Evolutionary conservation across 2,888 invertebrate genomes (phyloP).

Genomic region (Eupsilia transversa): DNA sequence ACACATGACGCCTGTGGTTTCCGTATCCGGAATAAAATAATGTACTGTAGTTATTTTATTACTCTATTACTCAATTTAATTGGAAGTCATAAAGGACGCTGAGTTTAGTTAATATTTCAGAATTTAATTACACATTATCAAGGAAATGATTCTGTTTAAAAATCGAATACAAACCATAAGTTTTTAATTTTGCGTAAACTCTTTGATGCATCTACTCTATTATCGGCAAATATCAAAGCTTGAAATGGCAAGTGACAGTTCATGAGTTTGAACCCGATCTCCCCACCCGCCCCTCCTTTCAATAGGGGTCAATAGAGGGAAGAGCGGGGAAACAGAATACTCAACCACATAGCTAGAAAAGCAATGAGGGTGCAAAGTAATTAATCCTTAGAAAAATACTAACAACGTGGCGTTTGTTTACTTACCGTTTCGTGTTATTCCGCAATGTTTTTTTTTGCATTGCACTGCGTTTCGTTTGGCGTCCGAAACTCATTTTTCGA

Average conservation of each 20-base stretch:
- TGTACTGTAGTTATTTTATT: not conserved
- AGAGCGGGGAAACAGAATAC: not conserved
- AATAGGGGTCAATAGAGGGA: not conserved
- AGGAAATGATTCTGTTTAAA: too few relatives aligned
- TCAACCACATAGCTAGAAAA: slow-evolving; percentile 10
- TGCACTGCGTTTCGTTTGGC: slow-evolving; percentile 11
- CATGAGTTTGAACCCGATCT: not conserved
- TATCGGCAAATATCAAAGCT: too few relatives aligned
- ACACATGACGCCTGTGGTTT: slow-evolving; percentile 1
- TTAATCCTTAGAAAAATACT: slow-evolving; percentile 24
- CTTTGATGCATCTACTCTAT: too few relatives aligned
- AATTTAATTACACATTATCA: too few relatives aligned
- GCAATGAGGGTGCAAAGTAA: slow-evolving; percentile 18
- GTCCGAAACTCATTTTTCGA: slow-evolving; percentile 34
- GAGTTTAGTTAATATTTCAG: too few relatives aligned
- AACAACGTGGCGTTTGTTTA: slow-evolving; percentile 12
- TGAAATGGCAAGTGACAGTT: not conserved
- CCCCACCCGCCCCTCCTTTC: too few relatives aligned
- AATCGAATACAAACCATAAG: too few relatives aligned
- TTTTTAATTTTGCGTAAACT: not conserved
- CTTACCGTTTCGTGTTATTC: slow-evolving; percentile 18
- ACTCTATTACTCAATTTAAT: not conserved
- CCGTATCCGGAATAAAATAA: not conserved
- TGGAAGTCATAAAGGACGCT: too few relatives aligned
- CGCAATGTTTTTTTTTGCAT: slow-evolving; percentile 17